Conservation (phyloP, 2,797 vertebrate genomes). For the Falco biarmicus region DNA sequence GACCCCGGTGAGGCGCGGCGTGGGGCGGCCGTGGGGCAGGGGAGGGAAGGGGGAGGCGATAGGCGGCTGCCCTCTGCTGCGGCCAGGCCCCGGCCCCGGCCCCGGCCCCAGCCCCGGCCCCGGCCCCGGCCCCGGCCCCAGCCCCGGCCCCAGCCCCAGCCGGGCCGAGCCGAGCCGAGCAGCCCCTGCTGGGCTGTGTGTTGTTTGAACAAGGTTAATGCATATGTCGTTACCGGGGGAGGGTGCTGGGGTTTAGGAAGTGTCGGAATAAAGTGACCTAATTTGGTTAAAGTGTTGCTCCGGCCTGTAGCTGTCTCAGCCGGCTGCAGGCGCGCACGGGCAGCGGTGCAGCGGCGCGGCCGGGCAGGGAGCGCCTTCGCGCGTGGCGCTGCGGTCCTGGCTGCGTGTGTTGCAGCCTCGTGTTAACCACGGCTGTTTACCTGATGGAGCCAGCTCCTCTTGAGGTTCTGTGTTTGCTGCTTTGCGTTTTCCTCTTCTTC, state of each 20-base stretch:
- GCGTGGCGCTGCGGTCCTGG: neutral
- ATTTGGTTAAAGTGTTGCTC: neutral
- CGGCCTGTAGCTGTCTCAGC: rapidly evolving
- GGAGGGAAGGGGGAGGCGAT: neutral
- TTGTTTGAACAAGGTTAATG: neutral
- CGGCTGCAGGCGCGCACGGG: too few species aligned
- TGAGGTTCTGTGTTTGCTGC: neutral
- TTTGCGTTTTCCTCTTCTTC: neutral
- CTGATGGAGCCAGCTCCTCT: too few species aligned
- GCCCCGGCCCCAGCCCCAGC: too few species aligned
- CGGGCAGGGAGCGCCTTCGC: neutral
- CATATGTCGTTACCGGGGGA: rapidly evolving
- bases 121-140: too few species aligned
- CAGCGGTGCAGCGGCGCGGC: too few species aligned
- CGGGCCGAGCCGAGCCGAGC: neutral
- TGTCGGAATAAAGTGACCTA: too few species aligned
- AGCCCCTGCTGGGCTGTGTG: neutral
- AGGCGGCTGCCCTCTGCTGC: rapidly evolving
- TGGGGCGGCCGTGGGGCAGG: neutral
- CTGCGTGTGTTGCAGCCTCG: neutral
- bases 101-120: too few species aligned
- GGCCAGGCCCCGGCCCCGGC: too few species aligned
- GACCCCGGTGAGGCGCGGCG: neutral
- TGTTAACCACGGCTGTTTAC: neutral
- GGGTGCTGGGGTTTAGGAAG: neutral